Conservation (phyloP, 2,113 vertebrate species). For the Delphinapterus leucas region DNA sequence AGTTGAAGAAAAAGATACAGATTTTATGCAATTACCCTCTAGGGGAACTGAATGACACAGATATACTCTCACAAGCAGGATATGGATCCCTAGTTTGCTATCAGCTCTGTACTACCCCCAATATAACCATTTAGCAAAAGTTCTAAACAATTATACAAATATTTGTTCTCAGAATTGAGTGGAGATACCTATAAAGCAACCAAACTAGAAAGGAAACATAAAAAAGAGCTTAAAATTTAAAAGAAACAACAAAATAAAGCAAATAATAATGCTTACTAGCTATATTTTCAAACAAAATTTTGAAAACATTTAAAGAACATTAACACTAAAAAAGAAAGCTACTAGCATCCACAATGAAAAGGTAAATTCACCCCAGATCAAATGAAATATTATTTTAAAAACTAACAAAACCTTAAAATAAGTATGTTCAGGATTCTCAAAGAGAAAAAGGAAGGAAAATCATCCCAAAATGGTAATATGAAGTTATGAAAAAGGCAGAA, state of each 20-base stretch:
- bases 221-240: not conserved
- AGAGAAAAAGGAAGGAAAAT: not conserved
- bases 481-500: not conserved
- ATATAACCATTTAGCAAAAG: not conserved
- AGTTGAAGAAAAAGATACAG: not conserved
- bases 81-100: rapidly evolving
- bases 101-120: too few species aligned
- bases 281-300: not conserved
- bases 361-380: not conserved
- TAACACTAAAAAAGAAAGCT: not conserved
- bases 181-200: not conserved
- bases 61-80: not conserved
- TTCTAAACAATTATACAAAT: not conserved
- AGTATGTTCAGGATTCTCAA: not conserved
- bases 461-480: not conserved
- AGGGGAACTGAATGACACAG: too few species aligned
- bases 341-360: not conserved
- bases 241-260: too few species aligned
- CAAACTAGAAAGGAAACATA: not conserved
- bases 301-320: not conserved
- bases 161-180: not conserved
- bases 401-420: not conserved
- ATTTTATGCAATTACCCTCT: not conserved
- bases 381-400: not conserved
- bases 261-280: not conserved